Evolutionary conservation across 2,888 invertebrate genomes (phyloP), one percentile per base, ranked within the genome.

Genomic region (Creontiades dilutus): DNA sequence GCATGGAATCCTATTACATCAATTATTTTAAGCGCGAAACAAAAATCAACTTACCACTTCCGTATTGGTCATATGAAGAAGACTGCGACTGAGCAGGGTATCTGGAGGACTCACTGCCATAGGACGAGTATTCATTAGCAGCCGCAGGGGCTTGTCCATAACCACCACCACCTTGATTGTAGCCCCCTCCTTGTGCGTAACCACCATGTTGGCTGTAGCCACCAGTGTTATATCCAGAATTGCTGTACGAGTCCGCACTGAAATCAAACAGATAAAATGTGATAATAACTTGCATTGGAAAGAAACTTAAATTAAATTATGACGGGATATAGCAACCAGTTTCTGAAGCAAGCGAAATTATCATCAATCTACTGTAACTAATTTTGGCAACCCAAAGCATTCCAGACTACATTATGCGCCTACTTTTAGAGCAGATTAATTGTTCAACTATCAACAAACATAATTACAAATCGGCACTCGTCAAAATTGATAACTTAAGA

Each of bases 51-150:
- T 80, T 46, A 27, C 27, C 82, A 61, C 85, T 27, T 61, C 88
- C 88, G 23, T 88, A 88, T 19, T 88, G 88, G 55, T 78, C 78
- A 52, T 88, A 88, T 7, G 86, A 75, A 27, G 86, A 48, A 12
- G 48, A 14, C 48, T 68, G 75, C 0, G 86, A 75, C 48, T 86
- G 86, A 19, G 78, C 52, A 48, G 47, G 27, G 55, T 88, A 88
- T 55, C 88, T 76, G 55, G 88, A 78, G 13, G 78, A 46, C 12
- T 78, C 47, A 14, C 47, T 37, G 3, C 61, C 46, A 16, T 88
- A 88, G 0, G 88, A 48, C 0, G 88, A 88, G 61, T 88, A 88
- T 0, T 88, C 88, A 14, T 27, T 46, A 52, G 76, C 37, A 23
- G 88, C 23, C 0, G 88, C 78, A 0, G 88, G 88, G 19, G 88